phyloP scores from a whole-genome alignment of 1,140 invertebrate species.

The Colletes latitarsis region DNA sequence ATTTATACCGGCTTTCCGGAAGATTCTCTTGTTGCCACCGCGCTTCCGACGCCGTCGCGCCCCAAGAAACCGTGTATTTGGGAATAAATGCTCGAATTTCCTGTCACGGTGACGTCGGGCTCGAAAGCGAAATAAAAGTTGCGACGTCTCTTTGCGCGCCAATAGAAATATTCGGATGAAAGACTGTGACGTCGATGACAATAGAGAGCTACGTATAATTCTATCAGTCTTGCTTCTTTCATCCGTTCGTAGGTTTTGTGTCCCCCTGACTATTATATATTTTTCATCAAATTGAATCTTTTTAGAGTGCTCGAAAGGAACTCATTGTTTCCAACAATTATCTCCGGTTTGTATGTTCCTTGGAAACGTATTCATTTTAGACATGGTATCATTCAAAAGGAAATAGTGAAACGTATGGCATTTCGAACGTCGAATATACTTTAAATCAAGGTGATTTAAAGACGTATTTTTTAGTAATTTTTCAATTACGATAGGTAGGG shows the following conservation, averaged over 20 bases:
- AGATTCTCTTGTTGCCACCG: not conserved
- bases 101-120: not conserved
- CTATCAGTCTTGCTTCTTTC: not conserved
- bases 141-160: not conserved
- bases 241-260: not conserved
- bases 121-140: not conserved
- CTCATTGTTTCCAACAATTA: too few species aligned
- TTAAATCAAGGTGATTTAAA: too few species aligned
- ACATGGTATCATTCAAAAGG: too few species aligned
- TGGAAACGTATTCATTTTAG: too few species aligned
- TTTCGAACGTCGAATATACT: too few species aligned
- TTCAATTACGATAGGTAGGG: too few species aligned
- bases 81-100: conserved; percentile 27
- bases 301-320: too few species aligned
- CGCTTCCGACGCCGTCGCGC: not conserved
- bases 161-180: not conserved
- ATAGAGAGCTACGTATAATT: not conserved
- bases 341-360: too few species aligned
- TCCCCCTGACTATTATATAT: too few species aligned
- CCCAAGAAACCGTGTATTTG: not conserved
- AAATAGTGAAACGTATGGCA: too few species aligned
- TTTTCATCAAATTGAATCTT: too few species aligned
- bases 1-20: not conserved
- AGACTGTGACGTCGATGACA: not conserved
- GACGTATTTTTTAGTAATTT: too few species aligned